phyloP scores from a whole-genome alignment of 2,113 vertebrate genomes.

The Mus musculus region DNA sequence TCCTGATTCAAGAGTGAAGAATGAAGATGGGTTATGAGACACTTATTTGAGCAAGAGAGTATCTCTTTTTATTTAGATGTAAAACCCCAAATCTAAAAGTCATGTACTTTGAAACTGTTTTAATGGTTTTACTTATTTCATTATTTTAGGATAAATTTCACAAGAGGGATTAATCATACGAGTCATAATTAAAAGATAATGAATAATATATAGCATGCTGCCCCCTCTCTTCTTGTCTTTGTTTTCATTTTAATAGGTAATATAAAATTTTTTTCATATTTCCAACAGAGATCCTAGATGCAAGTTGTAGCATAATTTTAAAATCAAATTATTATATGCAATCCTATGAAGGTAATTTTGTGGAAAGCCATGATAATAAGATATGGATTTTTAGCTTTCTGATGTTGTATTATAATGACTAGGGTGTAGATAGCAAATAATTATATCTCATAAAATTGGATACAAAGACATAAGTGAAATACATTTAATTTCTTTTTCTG shows the following conservation, averaged over 20 bases:
- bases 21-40: background rate
- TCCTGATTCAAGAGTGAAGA: background rate
- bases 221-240: slow-evolving; percentile 16
- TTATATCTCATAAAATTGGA: slow-evolving; percentile 46
- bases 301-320: slow-evolving; percentile 28
- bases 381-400: background rate
- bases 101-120: background rate
- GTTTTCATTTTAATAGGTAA: slow-evolving; percentile 54
- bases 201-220: background rate
- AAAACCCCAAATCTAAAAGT: background rate
- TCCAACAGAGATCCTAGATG: background rate
- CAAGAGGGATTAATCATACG: background rate
- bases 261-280: slow-evolving; percentile 27
- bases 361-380: background rate
- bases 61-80: background rate
- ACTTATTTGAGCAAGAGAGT: background rate
- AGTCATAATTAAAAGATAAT: slow-evolving; percentile 40
- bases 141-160: background rate
- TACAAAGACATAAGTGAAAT: slow-evolving; percentile 42
- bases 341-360: slow-evolving; percentile 46
- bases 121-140: background rate
- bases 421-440: slow-evolving; percentile 35
- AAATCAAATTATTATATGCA: slow-evolving; percentile 2
- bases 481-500: slow-evolving; percentile 36
- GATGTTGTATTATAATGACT: slow-evolving; percentile 22